Conservation (phyloP, 2,888 invertebrate genomes). For the Labia minor region DNA sequence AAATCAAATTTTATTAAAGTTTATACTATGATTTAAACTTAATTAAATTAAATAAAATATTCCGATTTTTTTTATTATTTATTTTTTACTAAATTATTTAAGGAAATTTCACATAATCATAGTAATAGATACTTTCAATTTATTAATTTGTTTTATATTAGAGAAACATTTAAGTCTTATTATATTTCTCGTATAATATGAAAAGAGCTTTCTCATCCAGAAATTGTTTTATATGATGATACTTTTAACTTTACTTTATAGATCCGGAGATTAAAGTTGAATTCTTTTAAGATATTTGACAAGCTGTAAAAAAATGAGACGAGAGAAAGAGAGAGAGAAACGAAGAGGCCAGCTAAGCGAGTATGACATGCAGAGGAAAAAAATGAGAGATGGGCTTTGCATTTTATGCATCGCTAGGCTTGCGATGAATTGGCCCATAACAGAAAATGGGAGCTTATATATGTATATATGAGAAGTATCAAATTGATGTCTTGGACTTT, state of each 20-base stretch:
- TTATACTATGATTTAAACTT: too few species aligned
- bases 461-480: neutral
- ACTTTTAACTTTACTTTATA: neutral
- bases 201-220: too few species aligned
- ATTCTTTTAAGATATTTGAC: constrained; percentile 9
- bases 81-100: too few species aligned
- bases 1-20: too few species aligned
- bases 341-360: neutral
- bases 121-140: too few species aligned
- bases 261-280: neutral
- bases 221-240: neutral
- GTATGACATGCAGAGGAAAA: neutral
- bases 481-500: neutral
- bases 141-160: too few species aligned
- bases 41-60: too few species aligned
- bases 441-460: neutral
- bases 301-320: neutral
- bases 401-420: constrained; percentile 7
- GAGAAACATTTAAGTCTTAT: too few species aligned
- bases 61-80: too few species aligned
- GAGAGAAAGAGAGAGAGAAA: neutral
- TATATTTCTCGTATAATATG: too few species aligned
- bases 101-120: too few species aligned
- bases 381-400: neutral
- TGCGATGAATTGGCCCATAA: constrained; percentile 13